These are phyloP conservation scores for Amblyjoppa proteus DNA, from an alignment of 2,888 invertebrate species.

Conservation along the genomic window DNA sequence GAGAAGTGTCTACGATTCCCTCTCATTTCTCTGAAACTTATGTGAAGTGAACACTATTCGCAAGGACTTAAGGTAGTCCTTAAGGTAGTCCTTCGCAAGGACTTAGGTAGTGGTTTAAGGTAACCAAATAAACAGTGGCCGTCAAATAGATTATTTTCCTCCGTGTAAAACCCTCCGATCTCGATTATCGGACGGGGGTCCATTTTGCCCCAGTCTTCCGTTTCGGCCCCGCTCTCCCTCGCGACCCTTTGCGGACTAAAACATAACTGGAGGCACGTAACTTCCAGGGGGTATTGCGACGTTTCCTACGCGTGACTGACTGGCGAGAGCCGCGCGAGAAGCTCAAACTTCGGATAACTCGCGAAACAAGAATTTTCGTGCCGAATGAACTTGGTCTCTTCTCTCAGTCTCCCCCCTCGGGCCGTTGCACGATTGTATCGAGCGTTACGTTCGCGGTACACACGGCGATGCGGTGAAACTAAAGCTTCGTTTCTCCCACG, in stretches of 20 bases:
- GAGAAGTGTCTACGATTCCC: no score
- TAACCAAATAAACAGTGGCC: no score
- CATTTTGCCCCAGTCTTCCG: no score
- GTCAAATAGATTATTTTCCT: no score
- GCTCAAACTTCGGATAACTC: constrained; percentile 49
- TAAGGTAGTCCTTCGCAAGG: no score
- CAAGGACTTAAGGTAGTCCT: no score
- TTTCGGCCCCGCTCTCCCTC: no score
- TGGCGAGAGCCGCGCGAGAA: constrained; percentile 15
- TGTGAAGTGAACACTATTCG: no score
- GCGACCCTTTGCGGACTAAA: background rate
- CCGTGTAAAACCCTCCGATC: no score
- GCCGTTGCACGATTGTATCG: constrained; percentile 37
- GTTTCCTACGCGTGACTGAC: constrained; percentile 36
- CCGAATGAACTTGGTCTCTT: constrained; percentile 9
- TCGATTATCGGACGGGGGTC: no score
- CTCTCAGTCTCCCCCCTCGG: background rate
- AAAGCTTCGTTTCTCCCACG: constrained; percentile 41
- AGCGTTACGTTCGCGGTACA: constrained; percentile 34
- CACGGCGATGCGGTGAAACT: constrained; percentile 51
- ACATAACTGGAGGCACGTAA: constrained; percentile 25
- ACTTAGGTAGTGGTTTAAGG: no score
- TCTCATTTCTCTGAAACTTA: no score
- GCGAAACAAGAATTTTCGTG: constrained; percentile 54
- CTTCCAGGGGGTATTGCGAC: background rate